These are phyloP conservation scores for Nasonia vitripennis DNA, from an alignment of 1,140 invertebrate genomes.

Conservation along the genomic window DNA sequence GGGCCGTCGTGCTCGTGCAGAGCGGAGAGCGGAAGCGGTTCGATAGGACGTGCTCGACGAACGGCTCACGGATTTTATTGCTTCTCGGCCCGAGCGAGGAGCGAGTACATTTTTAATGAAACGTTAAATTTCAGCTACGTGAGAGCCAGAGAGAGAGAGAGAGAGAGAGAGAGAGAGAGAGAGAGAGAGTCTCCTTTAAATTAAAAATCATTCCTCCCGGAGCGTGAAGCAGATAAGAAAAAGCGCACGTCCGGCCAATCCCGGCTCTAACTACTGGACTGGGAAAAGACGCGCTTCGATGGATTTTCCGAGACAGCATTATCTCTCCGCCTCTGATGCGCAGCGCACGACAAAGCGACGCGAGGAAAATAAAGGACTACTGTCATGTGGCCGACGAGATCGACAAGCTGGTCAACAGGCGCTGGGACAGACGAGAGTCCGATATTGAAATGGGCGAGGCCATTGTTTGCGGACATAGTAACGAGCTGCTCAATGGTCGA, in stretches of 20 bases:
- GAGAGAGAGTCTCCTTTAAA: not conserved
- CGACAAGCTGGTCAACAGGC: conserved; percentile 29
- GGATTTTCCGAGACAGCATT: not conserved
- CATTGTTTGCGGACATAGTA: not conserved
- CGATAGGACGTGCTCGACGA: not conserved
- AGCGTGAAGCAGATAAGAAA: not conserved
- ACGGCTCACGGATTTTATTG: not conserved
- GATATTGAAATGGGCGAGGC: conserved; percentile 19
- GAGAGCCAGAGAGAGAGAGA: too few species aligned
- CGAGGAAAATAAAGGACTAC: not conserved
- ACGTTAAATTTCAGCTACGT: conserved; percentile 4
- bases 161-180: too few species aligned
- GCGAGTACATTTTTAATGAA: not conserved
- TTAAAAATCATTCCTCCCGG: not conserved
- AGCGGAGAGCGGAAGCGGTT: not conserved
- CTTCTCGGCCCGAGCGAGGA: not conserved
- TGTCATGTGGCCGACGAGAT: not conserved
- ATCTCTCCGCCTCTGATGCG: not conserved
- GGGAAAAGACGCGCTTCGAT: not conserved
- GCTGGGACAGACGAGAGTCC: not conserved
- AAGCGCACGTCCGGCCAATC: not conserved
- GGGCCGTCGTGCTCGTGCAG: not conserved
- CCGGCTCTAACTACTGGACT: not conserved
- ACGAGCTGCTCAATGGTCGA: not conserved
- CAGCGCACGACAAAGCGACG: not conserved